Percentiles rank a stretch among this genome's conserved stretches.
Conservation (phyloP, 2,797 vertebrate species). For the Meda fulgida region DNA sequence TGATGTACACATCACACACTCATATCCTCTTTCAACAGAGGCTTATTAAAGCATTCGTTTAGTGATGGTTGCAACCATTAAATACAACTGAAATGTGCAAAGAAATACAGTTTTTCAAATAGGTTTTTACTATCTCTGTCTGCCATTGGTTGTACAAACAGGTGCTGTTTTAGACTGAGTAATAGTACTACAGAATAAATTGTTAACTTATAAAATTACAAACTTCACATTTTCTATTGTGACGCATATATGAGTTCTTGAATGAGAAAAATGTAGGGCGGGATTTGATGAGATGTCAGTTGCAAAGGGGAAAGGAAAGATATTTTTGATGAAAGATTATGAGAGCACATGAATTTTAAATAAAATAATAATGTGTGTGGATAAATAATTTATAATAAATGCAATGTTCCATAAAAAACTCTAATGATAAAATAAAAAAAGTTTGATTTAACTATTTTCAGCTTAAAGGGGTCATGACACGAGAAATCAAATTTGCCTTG, state of each 20-base stretch:
- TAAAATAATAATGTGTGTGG: background rate
- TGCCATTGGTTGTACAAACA: background rate
- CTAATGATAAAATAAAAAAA: no score
- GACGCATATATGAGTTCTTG: no score
- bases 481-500: background rate
- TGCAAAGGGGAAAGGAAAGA: background rate
- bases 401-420: background rate
- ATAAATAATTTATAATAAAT: background rate
- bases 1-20: background rate
- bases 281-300: background rate
- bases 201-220: background rate
- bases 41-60: background rate
- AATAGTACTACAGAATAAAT: background rate
- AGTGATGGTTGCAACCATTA: background rate
- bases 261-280: background rate
- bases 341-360: background rate
- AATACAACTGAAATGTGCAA: background rate
- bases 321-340: background rate
- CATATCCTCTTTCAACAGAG: background rate
- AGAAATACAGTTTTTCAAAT: background rate
- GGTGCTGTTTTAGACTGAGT: background rate
- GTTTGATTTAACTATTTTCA: background rate
- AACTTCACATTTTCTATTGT: background rate
- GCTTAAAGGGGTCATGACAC: background rate
- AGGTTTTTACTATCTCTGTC: background rate